A percentile compares a stretch with the other conserved stretches of the same genome.
These are phyloP conservation scores for Australoheros facetus DNA, from an alignment of 2,797 vertebrate genomes.

Conservation along the genomic window DNA sequence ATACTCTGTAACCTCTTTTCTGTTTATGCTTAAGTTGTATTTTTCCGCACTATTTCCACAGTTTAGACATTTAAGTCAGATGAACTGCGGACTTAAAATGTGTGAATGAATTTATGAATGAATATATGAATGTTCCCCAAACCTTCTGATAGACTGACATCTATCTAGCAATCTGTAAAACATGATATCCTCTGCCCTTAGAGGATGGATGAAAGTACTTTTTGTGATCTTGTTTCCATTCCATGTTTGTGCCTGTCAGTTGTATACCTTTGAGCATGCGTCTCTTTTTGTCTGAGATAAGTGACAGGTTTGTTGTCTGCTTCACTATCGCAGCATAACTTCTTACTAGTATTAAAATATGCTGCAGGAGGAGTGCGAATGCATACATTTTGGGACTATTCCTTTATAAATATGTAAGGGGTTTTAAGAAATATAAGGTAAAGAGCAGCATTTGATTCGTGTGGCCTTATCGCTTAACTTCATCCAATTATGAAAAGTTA, in stretches of 20 bases:
- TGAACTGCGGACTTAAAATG: neutral
- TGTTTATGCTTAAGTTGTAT: neutral
- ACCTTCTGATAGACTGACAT: neutral
- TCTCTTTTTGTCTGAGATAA: conserved; percentile 18
- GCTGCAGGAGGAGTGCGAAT: neutral
- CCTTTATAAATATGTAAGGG: neutral
- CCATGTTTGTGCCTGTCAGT: conserved; percentile 27
- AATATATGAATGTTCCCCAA: neutral
- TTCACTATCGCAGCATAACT: neutral
- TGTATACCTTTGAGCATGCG: conserved; percentile 18
- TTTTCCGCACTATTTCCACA: neutral
- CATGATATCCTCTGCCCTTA: neutral
- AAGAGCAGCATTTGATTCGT: conserved; percentile 26
- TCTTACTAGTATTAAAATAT: conserved; percentile 2
- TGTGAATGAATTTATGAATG: neutral
- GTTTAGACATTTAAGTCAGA: conserved; percentile 22
- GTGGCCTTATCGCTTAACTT: conserved; percentile 40
- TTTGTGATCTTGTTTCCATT: conserved; percentile 37
- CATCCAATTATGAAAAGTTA: conserved; percentile 65
- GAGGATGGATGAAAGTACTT: conserved; percentile 12
- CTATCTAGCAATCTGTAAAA: neutral
- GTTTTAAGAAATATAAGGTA: conserved; percentile 3
- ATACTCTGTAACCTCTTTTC: neutral
- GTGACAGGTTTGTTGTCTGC: conserved; percentile 25
- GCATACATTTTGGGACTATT: neutral